Percentiles rank a stretch among this genome's conserved stretches.
Conservation (phyloP, 2,888 invertebrate species). For the Brassicogethes aeneus region DNA sequence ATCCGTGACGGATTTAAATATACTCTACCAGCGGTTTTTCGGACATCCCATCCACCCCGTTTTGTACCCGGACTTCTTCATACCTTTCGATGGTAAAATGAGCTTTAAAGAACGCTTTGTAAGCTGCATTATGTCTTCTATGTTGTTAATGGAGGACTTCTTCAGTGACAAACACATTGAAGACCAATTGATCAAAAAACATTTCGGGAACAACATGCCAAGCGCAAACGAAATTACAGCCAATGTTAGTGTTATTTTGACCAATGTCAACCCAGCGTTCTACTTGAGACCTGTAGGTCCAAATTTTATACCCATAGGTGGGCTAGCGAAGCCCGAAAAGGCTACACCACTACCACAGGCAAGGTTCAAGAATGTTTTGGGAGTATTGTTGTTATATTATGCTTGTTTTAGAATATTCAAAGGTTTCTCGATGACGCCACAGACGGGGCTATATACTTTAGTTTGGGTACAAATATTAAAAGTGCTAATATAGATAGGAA, state of each 20-base stretch:
- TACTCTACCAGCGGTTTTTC: slow-evolving; percentile 19
- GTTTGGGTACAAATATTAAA: slow-evolving; percentile 39
- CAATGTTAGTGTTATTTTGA: slow-evolving; percentile 35
- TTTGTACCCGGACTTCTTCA: slow-evolving; percentile 23
- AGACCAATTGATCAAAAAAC: slow-evolving; percentile 13
- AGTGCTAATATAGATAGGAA: slow-evolving; percentile 28
- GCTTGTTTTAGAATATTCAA: slow-evolving; percentile 30
- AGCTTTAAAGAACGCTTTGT: slow-evolving; percentile 18
- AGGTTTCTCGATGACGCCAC: slow-evolving; percentile 30
- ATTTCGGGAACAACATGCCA: slow-evolving; percentile 19
- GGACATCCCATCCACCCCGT: slow-evolving; percentile 27
- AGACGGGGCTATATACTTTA: slow-evolving; percentile 38
- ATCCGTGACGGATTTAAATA: slow-evolving; percentile 20
- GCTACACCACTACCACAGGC: slow-evolving; percentile 33
- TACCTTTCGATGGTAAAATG: slow-evolving; percentile 16
- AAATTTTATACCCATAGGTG: slow-evolving; percentile 36
- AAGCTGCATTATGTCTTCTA: slow-evolving; percentile 9
- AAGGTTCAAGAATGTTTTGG: neutral
- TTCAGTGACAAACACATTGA: neutral
- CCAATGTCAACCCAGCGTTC: slow-evolving; percentile 38
- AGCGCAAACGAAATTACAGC: slow-evolving; percentile 18
- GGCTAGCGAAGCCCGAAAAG: slow-evolving; percentile 38
- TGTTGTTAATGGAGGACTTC: slow-evolving; percentile 5
- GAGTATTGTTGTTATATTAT: no score
- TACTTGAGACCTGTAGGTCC: slow-evolving; percentile 37